A percentile compares a stretch with the other conserved stretches of the same genome.
Conservation (phyloP, 1,140 invertebrate genomes). For the Dendroctonus ponderosae region DNA sequence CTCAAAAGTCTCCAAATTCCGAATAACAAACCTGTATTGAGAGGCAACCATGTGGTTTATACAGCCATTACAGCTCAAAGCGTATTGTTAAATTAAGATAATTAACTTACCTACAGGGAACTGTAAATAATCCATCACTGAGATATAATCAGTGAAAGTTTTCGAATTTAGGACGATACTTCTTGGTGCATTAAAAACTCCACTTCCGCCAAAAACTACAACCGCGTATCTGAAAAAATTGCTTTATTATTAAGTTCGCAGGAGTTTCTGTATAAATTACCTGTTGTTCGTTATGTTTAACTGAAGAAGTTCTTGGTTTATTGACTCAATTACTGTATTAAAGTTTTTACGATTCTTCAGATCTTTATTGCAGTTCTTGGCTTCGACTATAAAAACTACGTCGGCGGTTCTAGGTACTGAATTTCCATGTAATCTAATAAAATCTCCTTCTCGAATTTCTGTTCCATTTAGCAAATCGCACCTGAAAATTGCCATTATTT, state of each 20-base stretch:
- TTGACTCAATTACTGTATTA: slow-evolving; percentile 61
- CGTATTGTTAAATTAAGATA: not conserved
- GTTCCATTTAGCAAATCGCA: slow-evolving; percentile 66
- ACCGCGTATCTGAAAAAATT: slow-evolving; percentile 65
- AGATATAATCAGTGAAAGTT: slow-evolving; percentile 62
- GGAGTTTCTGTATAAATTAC: slow-evolving; percentile 48
- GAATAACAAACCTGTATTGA: too few relatives aligned
- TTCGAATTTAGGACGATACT: slow-evolving; percentile 66
- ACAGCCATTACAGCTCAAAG: too few relatives aligned
- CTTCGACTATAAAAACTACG: slow-evolving; percentile 85
- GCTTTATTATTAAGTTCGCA: slow-evolving; percentile 27
- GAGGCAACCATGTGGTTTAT: not conserved
- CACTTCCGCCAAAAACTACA: slow-evolving; percentile 75
- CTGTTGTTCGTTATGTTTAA: slow-evolving; percentile 65
- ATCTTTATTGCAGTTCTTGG: slow-evolving; percentile 75
- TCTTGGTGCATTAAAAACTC: slow-evolving; percentile 67
- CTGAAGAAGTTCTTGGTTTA: slow-evolving; percentile 67
- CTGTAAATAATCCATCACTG: slow-evolving; percentile 61
- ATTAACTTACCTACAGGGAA: slow-evolving; percentile 58
- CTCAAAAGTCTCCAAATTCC: too few relatives aligned
- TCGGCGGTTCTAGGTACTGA: slow-evolving; percentile 69
- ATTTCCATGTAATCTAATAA: slow-evolving; percentile 56
- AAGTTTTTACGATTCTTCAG: slow-evolving; percentile 63
- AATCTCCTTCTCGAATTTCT: slow-evolving; percentile 69
- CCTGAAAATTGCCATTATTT: slow-evolving; percentile 45